Base-by-base conservation (phyloP, 2,888 invertebrate species). In the Gandaritis pyraliata region DNA sequence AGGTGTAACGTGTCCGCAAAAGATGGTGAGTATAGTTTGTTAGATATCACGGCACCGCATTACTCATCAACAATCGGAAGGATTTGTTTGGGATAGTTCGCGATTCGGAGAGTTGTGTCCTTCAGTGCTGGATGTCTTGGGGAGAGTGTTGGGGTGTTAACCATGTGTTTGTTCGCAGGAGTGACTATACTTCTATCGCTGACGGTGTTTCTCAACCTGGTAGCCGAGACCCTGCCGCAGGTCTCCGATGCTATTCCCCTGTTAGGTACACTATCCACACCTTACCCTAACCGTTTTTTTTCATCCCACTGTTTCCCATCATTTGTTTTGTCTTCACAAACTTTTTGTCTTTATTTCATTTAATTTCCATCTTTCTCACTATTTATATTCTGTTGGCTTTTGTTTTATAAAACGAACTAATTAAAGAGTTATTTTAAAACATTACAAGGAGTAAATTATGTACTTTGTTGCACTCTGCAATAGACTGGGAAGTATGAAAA, bases 171-270 rank as follows among this genome's bases (percentile, higher is more conserved):
- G 95, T 94, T 96, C 96, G 93, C 97, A 98, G 98, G 98, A 95
- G 98, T 98, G 94, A 98, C 98, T 94, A 98, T 98, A 94, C 97
- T 98, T 94, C 97, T 99, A 93, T 99, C 99, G 93, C 96, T 99
- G 95, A 99, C 98, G 94, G 98, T 99, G 95, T 99, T 99, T 95
- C 97, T 99, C 95, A 98, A 99, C 95, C 96, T 99, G 95, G 98
- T 99, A 93, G 98, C 98, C 82, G 98, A 99, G 96, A 98, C 98
- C 94, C 97, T 99, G 96, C 99, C 99, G 93, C 98, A 98, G 95
- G 99, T 99, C 93, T 99, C 99, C 93, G 99, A 99, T 94, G 98
- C 99, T 93, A 98, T 99, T 94, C 99, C 99, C 94, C 95, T 99
- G 95, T 98, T 99, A 96, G 99, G 99, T 98, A 97, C 95, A 95